Conservation (phyloP, 2,113 vertebrate genomes). For the Octodon degus region DNA sequence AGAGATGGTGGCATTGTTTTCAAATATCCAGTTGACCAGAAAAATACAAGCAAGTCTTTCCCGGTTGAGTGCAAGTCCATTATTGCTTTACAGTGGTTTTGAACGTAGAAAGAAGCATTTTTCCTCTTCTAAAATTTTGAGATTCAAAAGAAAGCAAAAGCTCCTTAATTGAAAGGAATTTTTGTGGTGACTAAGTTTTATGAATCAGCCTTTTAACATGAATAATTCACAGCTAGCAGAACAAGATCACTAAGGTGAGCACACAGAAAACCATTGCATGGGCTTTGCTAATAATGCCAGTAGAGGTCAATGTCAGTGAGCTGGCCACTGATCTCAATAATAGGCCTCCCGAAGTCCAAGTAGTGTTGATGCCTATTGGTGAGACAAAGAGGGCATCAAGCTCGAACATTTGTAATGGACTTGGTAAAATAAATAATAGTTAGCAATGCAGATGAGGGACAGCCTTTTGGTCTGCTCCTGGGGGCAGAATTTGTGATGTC, state of each 20-base stretch:
- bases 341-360: not conserved
- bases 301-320: conserved; percentile 14
- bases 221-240: conserved; percentile 58
- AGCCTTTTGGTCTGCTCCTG: not conserved
- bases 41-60: not conserved
- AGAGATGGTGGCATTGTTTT: not conserved
- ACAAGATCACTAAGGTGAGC: conserved; percentile 53
- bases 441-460: not conserved
- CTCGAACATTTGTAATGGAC: not conserved
- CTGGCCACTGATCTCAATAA: not conserved
- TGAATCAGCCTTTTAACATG: conserved; percentile 59
- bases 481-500: not conserved
- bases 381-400: conserved; percentile 20
- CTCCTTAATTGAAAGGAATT: conserved; percentile 25
- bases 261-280: conserved; percentile 52
- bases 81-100: not conserved
- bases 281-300: conserved; percentile 42
- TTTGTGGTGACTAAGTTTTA: conserved; percentile 13
- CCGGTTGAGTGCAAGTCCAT: not conserved
- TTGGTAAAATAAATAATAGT: conserved; percentile 29
- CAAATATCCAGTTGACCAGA: conserved; percentile 18
- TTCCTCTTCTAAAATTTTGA: conserved; percentile 7
- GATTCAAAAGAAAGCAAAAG: conserved; percentile 20
- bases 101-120: not conserved
- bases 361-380: not conserved